These are phyloP conservation scores for Poeciliopsis prolifica DNA, from an alignment of 2,113 vertebrate species.

Conservation along the genomic window DNA sequence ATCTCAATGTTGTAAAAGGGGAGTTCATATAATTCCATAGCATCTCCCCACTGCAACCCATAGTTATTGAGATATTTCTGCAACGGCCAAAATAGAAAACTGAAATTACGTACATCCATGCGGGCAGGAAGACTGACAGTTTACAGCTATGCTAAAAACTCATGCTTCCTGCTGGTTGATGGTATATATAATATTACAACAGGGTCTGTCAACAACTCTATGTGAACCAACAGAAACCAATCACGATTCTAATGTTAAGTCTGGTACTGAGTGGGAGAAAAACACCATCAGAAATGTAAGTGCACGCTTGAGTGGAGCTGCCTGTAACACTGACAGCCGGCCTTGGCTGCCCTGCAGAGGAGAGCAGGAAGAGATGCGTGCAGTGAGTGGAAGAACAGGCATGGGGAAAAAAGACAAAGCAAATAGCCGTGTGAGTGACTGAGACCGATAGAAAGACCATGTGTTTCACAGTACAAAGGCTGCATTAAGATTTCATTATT, in stretches of 20 bases:
- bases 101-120: too few relatives aligned
- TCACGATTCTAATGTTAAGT: slow-evolving; percentile 41
- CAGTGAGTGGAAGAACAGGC: slow-evolving; percentile 4
- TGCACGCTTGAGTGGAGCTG: slow-evolving; percentile 38
- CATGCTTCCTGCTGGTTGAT: slow-evolving; percentile 32
- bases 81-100: too few relatives aligned
- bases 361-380: slow-evolving; percentile 8
- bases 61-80: too few relatives aligned
- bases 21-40: too few relatives aligned
- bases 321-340: slow-evolving; percentile 36
- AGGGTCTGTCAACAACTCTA: slow-evolving; percentile 48
- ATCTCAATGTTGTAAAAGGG: not conserved
- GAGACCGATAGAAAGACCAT: slow-evolving; percentile 12
- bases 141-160: slow-evolving; percentile 23
- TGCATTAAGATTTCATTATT: slow-evolving; percentile 57
- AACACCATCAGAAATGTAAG: slow-evolving; percentile 48
- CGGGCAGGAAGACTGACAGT: slow-evolving; percentile 1
- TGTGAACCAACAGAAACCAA: slow-evolving; percentile 43
- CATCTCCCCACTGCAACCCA: too few relatives aligned
- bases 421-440: slow-evolving; percentile 14
- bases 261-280: slow-evolving; percentile 25
- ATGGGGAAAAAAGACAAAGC: slow-evolving; percentile 22
- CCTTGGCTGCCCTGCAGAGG: slow-evolving; percentile 43
- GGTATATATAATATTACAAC: slow-evolving; percentile 48
- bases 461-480: slow-evolving; percentile 56